Evolutionary conservation across 2,113 vertebrate species (phyloP).

Genomic region (Cavia porcellus): DNA sequence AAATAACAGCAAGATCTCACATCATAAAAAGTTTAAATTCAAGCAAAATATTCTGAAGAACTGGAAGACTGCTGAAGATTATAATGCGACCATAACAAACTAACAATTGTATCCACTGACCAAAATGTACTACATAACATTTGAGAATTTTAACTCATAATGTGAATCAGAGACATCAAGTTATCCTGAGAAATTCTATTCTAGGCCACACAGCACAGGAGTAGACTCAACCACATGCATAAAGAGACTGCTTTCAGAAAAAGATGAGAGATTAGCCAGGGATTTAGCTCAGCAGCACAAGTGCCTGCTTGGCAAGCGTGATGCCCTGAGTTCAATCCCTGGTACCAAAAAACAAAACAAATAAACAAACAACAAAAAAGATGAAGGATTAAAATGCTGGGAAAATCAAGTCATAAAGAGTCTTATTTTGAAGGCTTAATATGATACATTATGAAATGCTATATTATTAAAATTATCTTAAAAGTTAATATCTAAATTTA

Average conservation of each 20-base stretch:
- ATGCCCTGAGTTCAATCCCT: no score
- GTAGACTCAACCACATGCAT: background rate
- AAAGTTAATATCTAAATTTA: background rate
- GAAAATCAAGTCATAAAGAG: background rate
- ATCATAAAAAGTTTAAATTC: background rate
- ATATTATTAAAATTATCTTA: background rate
- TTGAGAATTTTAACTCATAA: background rate
- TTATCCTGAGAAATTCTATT: background rate
- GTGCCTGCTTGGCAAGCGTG: no score
- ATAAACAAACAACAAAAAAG: no score
- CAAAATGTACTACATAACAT: background rate
- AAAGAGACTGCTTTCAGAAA: background rate
- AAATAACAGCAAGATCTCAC: background rate
- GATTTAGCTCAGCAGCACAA: no score
- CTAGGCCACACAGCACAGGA: background rate
- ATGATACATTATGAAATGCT: background rate
- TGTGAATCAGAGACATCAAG: background rate
- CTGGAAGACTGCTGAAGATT: background rate
- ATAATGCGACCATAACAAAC: background rate
- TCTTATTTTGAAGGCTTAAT: background rate
- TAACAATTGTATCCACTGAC: background rate
- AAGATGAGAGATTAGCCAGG: background rate
- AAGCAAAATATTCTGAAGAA: background rate
- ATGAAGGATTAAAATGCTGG: background rate
- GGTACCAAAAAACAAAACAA: no score